A percentile compares a stretch with the other conserved stretches of the same genome.
These are phyloP conservation scores for Luperina testacea DNA, from an alignment of 2,888 invertebrate species.

Conservation along the genomic window DNA sequence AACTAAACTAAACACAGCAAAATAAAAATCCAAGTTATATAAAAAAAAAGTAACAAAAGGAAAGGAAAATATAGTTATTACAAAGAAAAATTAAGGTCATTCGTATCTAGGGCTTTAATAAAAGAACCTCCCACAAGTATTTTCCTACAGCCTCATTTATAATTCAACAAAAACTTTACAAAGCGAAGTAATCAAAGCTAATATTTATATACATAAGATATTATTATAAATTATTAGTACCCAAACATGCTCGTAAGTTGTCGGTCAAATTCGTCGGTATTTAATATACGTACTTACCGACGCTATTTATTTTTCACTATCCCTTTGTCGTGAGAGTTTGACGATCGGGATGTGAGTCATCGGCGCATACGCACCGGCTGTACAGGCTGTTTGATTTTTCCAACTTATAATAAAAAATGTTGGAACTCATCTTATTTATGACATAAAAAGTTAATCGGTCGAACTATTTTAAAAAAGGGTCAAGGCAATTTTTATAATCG, in stretches of 20 bases:
- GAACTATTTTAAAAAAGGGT: neutral
- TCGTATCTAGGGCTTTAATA: no score
- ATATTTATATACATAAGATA: slow-evolving; percentile 56
- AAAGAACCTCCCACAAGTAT: neutral
- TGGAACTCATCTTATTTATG: neutral
- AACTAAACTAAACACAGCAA: no score
- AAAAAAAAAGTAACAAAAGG: no score
- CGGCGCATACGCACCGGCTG: slow-evolving; percentile 78
- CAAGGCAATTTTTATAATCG: neutral
- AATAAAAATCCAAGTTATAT: no score
- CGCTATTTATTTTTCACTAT: slow-evolving; percentile 79
- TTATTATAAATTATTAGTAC: slow-evolving; percentile 57
- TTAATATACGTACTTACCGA: neutral
- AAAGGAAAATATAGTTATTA: no score
- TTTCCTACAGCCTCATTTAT: slow-evolving; percentile 25
- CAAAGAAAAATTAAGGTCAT: neutral
- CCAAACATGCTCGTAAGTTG: slow-evolving; percentile 70
- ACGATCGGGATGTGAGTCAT: slow-evolving; percentile 86
- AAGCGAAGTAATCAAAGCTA: slow-evolving; percentile 42
- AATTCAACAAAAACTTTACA: slow-evolving; percentile 21
- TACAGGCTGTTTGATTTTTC: slow-evolving; percentile 72
- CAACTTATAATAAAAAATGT: neutral
- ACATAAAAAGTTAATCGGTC: neutral
- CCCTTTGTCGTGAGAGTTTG: slow-evolving; percentile 87
- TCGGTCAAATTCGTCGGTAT: slow-evolving; percentile 74